These are phyloP conservation scores for Thalassarche chlororhynchos DNA, from an alignment of 2,113 vertebrate species.

Conservation along the genomic window DNA sequence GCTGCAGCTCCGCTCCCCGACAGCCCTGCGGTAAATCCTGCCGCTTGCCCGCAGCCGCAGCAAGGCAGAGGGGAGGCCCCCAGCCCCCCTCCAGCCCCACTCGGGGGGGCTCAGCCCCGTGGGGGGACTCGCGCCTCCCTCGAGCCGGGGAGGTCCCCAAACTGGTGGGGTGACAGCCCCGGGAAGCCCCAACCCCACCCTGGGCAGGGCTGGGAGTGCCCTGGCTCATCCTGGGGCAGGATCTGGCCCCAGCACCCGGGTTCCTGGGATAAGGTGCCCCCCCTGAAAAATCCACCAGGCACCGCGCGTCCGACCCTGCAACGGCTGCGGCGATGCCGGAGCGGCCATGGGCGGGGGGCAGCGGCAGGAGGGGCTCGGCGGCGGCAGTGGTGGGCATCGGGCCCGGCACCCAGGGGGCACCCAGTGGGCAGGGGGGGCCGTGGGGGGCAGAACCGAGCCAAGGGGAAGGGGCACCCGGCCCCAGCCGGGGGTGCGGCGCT, in stretches of 20 bases:
- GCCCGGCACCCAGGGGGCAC: background rate
- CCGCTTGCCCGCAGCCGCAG: background rate
- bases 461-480: background rate
- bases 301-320: background rate
- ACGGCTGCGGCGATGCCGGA: background rate
- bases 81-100: fast-evolving
- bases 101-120: background rate
- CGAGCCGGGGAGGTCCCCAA: background rate
- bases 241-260: background rate
- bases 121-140: background rate
- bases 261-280: background rate
- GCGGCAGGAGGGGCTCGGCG: background rate
- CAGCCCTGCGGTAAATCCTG: conserved; percentile 5
- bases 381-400: background rate
- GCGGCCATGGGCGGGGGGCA: background rate
- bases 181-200: background rate
- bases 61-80: background rate
- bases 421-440: fast-evolving
- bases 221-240: background rate
- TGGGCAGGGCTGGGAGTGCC: background rate
- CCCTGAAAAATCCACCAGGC: background rate
- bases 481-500: background rate
- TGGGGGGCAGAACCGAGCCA: fast-evolving
- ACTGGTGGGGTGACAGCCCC: too few species aligned
- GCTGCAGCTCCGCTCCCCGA: background rate